phyloP scores from a whole-genome alignment of 2,113 vertebrate species.

The Rattus rattus region DNA sequence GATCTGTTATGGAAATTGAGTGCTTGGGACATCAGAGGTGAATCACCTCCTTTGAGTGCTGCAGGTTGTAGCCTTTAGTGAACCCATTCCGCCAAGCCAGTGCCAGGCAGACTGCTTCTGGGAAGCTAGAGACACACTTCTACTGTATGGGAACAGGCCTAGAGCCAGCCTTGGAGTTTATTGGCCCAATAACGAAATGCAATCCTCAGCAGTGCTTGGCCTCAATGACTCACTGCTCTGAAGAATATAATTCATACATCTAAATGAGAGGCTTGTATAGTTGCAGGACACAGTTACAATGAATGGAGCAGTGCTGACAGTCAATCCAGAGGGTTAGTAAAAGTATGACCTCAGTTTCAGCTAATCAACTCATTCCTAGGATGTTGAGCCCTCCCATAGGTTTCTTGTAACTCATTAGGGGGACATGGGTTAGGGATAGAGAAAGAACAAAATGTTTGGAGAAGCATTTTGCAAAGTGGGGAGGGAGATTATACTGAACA shows the following conservation, averaged over 20 bases:
- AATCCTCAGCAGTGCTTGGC: constrained; percentile 56
- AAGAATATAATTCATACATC: constrained; percentile 65
- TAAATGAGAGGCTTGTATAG: constrained; percentile 57
- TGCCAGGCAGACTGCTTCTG: constrained; percentile 53
- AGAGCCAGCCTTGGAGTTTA: constrained; percentile 63
- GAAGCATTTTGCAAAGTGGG: neutral
- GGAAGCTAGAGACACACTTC: constrained; percentile 45
- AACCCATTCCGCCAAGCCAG: neutral
- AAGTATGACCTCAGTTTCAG: constrained; percentile 58
- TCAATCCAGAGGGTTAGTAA: constrained; percentile 45
- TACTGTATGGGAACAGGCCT: constrained; percentile 37
- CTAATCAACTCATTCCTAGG: constrained; percentile 37
- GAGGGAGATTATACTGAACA: neutral
- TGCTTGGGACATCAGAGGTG: constrained; percentile 23
- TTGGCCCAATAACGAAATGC: constrained; percentile 51
- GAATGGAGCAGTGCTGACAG: constrained; percentile 37
- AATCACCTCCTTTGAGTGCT: constrained; percentile 52
- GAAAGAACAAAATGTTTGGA: neutral
- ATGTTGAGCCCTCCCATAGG: neutral
- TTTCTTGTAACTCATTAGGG: constrained; percentile 9
- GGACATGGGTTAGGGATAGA: neutral
- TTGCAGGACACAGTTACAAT: constrained; percentile 9
- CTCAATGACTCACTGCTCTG: constrained; percentile 69
- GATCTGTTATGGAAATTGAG: constrained; percentile 65
- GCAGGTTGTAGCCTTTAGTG: constrained; percentile 24